phyloP scores from a whole-genome alignment of 2,113 vertebrate species.

The Sprattus sprattus region DNA sequence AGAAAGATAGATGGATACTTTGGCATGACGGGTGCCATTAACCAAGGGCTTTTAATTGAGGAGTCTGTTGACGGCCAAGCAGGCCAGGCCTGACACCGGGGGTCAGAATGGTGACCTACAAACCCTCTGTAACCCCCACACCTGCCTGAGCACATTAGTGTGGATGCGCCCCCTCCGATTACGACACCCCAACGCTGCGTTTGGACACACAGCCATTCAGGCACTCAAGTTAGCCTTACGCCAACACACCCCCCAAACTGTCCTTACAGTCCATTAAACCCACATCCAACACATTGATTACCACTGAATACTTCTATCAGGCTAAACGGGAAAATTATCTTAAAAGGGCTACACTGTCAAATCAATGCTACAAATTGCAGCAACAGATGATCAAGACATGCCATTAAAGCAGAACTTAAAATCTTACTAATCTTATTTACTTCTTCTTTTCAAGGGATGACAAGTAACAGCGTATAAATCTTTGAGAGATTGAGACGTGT shows the following conservation, averaged over 20 bases:
- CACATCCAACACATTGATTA: not conserved
- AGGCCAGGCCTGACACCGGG: constrained; percentile 53
- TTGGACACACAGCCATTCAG: constrained; percentile 41
- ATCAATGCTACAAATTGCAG: not conserved
- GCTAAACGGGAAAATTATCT: not conserved
- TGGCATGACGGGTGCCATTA: constrained; percentile 23
- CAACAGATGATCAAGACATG: not conserved
- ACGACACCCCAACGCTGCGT: constrained; percentile 23
- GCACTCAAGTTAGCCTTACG: not conserved
- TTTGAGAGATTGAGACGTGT: too few species aligned
- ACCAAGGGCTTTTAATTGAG: constrained; percentile 28
- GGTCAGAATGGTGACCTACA: constrained; percentile 56
- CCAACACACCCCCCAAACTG: not conserved
- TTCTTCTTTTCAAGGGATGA: not conserved
- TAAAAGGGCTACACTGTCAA: too few species aligned
- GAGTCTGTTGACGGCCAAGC: constrained; percentile 61
- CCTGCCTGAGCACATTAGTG: constrained; percentile 53
- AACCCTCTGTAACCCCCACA: constrained; percentile 60
- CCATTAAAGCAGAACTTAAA: not conserved
- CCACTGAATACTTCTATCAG: not conserved
- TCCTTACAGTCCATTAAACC: not conserved
- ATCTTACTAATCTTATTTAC: not conserved
- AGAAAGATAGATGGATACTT: not conserved
- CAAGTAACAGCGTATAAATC: not conserved
- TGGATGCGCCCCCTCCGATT: not conserved